Conservation (phyloP, 2,797 vertebrate species). For the Pterois miles region DNA sequence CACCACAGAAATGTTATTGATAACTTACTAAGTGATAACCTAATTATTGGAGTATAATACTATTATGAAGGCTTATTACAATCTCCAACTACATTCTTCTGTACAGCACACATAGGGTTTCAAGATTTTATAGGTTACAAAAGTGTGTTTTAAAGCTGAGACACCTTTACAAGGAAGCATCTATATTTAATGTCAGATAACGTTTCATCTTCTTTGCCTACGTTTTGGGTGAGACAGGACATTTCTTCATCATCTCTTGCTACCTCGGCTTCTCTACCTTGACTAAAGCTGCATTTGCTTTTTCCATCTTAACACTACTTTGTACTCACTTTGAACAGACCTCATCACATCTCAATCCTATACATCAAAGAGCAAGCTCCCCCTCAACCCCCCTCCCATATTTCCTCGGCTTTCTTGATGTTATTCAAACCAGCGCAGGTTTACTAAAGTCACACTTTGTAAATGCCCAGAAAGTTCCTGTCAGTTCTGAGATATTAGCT, state of each 20-base stretch:
- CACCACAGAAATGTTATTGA: conserved; percentile 38
- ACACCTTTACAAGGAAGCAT: conserved; percentile 77
- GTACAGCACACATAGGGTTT: conserved; percentile 33
- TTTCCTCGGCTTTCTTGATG: conserved; percentile 72
- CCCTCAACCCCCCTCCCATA: conserved; percentile 24
- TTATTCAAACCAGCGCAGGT: conserved; percentile 78
- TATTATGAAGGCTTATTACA: conserved; percentile 16
- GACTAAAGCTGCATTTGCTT: conserved; percentile 84
- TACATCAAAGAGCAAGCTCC: conserved; percentile 80
- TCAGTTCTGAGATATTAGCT: conserved; percentile 70
- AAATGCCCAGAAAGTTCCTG: conserved; percentile 77
- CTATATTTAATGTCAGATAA: conserved; percentile 83
- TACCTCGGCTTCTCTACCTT: conserved; percentile 73
- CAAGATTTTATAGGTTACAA: conserved; percentile 73
- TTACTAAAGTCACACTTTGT: conserved; percentile 79
- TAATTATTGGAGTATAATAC: conserved; percentile 50
- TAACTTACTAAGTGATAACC: conserved; percentile 28
- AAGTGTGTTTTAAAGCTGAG: conserved; percentile 74
- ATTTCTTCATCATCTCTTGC: conserved; percentile 77
- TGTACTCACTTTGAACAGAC: conserved; percentile 83
- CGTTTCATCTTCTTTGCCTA: conserved; percentile 80
- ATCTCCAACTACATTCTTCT: neutral
- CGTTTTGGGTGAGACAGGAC: conserved; percentile 71
- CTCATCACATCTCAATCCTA: conserved; percentile 85
- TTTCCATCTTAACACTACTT: conserved; percentile 81